Percentiles rank a stretch among this genome's conserved stretches.
These are phyloP conservation scores for Hydrocynus forskahlii DNA, from an alignment of 2,797 vertebrate species.

Conservation along the genomic window DNA sequence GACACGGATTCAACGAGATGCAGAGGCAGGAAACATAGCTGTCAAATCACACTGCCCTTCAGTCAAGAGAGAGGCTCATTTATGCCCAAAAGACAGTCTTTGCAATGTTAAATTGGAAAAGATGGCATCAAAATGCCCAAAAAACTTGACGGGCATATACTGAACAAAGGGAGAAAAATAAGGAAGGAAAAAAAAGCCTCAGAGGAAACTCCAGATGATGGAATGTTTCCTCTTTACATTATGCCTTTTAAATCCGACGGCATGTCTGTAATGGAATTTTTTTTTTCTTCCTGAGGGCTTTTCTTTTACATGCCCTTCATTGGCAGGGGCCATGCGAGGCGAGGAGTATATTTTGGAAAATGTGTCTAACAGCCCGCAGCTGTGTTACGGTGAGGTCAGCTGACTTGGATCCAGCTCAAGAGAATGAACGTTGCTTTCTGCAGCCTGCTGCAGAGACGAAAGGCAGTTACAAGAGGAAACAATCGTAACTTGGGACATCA, in stretches of 20 bases:
- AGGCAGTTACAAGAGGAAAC: constrained; percentile 37
- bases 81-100: background rate
- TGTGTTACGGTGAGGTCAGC: constrained; percentile 58
- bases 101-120: background rate
- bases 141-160: background rate
- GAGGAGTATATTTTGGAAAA: constrained; percentile 57
- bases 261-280: constrained; percentile 58
- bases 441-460: constrained; percentile 33
- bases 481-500: constrained; percentile 15
- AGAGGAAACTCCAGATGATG: constrained; percentile 70
- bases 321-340: constrained; percentile 42
- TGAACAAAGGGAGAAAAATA: constrained; percentile 4
- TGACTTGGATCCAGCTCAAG: constrained; percentile 57
- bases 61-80: background rate
- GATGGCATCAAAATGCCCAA: background rate
- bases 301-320: constrained; percentile 47
- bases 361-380: constrained; percentile 44
- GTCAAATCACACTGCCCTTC: background rate
- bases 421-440: constrained; percentile 23
- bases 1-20: background rate
- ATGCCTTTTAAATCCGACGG: constrained; percentile 55
- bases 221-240: constrained; percentile 68
- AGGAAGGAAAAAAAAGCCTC: constrained; percentile 42
- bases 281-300: constrained; percentile 55
- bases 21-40: background rate